Conservation (phyloP, 2,113 vertebrate genomes). For the Tetraodon nigroviridis region DNA sequence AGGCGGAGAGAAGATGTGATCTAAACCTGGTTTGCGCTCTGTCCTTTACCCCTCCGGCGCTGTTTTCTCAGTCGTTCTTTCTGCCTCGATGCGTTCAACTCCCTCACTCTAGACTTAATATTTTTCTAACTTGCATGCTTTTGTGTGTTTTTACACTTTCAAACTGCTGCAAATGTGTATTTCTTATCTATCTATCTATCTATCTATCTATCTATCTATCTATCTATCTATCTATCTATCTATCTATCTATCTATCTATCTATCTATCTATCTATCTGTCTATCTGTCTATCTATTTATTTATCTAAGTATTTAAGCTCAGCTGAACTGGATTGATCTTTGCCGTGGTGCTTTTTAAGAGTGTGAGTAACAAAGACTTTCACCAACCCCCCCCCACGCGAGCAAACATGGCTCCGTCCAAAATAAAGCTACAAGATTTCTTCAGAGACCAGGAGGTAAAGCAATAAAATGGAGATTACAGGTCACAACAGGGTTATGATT, state of each 20-base stretch:
- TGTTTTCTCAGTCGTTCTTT: slow-evolving; percentile 34
- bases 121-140: no score
- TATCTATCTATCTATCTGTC: not conserved
- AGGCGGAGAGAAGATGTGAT: slow-evolving; percentile 60
- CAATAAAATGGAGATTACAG: slow-evolving; percentile 71
- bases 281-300: slow-evolving; percentile 1
- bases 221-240: no score
- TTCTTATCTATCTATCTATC: no score
- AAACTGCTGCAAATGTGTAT: no score
- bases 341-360: slow-evolving; percentile 65
- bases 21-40: slow-evolving; percentile 45
- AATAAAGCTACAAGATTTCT: slow-evolving; percentile 74
- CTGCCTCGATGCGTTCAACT: slow-evolving; percentile 48
- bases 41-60: slow-evolving; percentile 26
- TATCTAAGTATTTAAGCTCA: slow-evolving; percentile 28
- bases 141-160: no score
- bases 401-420: slow-evolving; percentile 74
- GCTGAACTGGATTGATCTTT: slow-evolving; percentile 53
- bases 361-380: slow-evolving; percentile 48
- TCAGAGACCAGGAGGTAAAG: slow-evolving; percentile 76
- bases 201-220: no score
- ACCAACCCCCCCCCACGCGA: slow-evolving; percentile 39
- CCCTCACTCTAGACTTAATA: slow-evolving; percentile 18
- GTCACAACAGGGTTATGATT: slow-evolving; percentile 65
- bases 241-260: no score